These are phyloP conservation scores for Cosmia pyralina DNA, from an alignment of 2,888 invertebrate genomes.

Conservation along the genomic window DNA sequence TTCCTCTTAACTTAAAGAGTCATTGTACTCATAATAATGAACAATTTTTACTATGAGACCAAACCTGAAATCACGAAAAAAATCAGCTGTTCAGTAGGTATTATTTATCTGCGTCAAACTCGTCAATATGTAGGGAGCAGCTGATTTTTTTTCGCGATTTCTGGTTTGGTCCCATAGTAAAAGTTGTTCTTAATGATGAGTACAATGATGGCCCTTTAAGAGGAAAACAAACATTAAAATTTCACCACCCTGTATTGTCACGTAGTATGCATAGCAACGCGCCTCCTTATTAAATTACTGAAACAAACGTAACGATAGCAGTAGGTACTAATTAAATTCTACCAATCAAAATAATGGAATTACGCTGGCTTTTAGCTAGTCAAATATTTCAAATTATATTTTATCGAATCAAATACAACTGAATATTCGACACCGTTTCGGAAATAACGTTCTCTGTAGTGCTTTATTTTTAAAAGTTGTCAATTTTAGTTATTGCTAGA, in stretches of 20 bases:
- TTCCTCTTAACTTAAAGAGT: too few relatives aligned
- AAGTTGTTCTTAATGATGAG: too few relatives aligned
- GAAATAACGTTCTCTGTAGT: background rate
- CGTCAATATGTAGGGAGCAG: too few relatives aligned
- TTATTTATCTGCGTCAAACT: too few relatives aligned
- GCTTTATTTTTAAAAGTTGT: background rate
- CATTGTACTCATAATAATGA: too few relatives aligned
- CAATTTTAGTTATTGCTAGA: background rate
- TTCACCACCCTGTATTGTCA: background rate
- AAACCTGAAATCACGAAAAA: too few relatives aligned
- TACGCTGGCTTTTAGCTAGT: background rate
- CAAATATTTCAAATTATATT: conserved; percentile 23
- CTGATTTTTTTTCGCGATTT: too few relatives aligned
- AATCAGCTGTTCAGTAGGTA: too few relatives aligned
- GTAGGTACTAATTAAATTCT: conserved; percentile 21
- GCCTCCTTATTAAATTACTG: conserved; percentile 30
- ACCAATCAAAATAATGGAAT: conserved; percentile 27
- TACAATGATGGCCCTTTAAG: too few relatives aligned
- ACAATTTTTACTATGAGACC: too few relatives aligned
- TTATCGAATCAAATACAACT: conserved; percentile 5
- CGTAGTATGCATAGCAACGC: background rate
- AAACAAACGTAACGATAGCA: conserved; percentile 14
- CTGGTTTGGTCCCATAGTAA: too few relatives aligned
- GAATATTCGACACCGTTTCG: conserved; percentile 8
- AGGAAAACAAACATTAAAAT: too few relatives aligned